Conservation (phyloP, 2,888 invertebrate species). For the Digitonthophagus gazella region DNA sequence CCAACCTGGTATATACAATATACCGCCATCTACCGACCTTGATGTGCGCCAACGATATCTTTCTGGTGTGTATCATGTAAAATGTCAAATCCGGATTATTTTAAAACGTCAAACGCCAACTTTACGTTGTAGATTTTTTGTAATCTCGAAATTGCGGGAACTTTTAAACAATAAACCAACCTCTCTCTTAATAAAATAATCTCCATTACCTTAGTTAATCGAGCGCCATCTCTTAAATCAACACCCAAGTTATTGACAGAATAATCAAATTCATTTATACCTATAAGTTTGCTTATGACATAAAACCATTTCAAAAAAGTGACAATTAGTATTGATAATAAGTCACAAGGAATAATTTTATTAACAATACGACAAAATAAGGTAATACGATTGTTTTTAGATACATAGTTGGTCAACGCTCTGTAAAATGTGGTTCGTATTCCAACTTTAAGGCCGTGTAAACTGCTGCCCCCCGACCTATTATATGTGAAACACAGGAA, state of each 20-base stretch:
- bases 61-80: constrained; percentile 67
- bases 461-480: too few relatives aligned
- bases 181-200: constrained; percentile 68
- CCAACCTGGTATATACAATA: too few relatives aligned
- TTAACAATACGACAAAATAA: too few relatives aligned
- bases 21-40: too few relatives aligned
- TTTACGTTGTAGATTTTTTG: constrained; percentile 87
- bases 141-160: constrained; percentile 80
- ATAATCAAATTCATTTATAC: constrained; percentile 86
- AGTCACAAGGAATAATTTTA: too few relatives aligned
- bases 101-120: constrained; percentile 68
- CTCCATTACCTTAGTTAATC: constrained; percentile 81
- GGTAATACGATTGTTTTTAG: too few relatives aligned
- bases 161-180: constrained; percentile 66
- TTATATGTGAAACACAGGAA: too few relatives aligned
- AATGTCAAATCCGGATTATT: constrained; percentile 59
- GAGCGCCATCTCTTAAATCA: constrained; percentile 85
- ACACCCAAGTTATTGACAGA: constrained; percentile 73
- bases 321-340: too few relatives aligned
- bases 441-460: too few relatives aligned
- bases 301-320: too few relatives aligned
- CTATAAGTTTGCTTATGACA: constrained; percentile 75
- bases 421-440: too few relatives aligned
- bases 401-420: too few relatives aligned
- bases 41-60: constrained; percentile 85